Conservation (phyloP, 2,888 invertebrate genomes). For the Seira musarum region DNA sequence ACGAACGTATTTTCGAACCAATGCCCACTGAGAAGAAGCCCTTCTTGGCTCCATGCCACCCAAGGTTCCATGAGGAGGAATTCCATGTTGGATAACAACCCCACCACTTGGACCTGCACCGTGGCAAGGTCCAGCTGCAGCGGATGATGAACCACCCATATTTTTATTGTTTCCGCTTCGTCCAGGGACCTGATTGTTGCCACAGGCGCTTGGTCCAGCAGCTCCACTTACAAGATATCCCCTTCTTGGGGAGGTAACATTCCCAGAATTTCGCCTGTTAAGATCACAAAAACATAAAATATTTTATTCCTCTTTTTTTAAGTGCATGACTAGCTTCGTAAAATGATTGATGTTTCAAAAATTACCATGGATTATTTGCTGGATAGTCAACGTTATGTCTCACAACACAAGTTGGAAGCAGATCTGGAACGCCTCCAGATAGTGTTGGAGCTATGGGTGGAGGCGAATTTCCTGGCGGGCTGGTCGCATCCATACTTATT, state of each 20-base stretch:
- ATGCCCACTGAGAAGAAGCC: conserved; percentile 66
- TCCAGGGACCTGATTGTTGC: conserved; percentile 54
- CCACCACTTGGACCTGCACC: conserved; percentile 52
- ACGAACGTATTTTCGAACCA: conserved; percentile 65
- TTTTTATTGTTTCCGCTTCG: conserved; percentile 55
- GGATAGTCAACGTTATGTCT: conserved; percentile 63
- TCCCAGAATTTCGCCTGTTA: conserved; percentile 66
- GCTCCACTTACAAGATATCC: conserved; percentile 62
- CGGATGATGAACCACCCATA: conserved; percentile 33
- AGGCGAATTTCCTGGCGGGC: conserved; percentile 66
- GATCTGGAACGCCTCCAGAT: conserved; percentile 67
- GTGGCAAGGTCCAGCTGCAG: conserved; percentile 34
- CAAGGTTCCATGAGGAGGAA: conserved; percentile 35
- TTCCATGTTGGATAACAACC: conserved; percentile 38
- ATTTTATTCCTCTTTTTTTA: conserved; percentile 25
- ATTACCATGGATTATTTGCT: conserved; percentile 66
- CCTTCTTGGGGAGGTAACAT: conserved; percentile 65
- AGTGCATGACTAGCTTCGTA: not conserved
- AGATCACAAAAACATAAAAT: no score
- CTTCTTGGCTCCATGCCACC: conserved; percentile 36
- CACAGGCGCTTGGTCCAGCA: conserved; percentile 59
- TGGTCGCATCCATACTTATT: conserved; percentile 66
- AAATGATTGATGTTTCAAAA: not conserved
- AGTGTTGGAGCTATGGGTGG: conserved; percentile 67
- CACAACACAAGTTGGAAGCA: conserved; percentile 67